phyloP scores from a whole-genome alignment of 1,140 invertebrate species.

The Pogonognathellus flavescens region DNA sequence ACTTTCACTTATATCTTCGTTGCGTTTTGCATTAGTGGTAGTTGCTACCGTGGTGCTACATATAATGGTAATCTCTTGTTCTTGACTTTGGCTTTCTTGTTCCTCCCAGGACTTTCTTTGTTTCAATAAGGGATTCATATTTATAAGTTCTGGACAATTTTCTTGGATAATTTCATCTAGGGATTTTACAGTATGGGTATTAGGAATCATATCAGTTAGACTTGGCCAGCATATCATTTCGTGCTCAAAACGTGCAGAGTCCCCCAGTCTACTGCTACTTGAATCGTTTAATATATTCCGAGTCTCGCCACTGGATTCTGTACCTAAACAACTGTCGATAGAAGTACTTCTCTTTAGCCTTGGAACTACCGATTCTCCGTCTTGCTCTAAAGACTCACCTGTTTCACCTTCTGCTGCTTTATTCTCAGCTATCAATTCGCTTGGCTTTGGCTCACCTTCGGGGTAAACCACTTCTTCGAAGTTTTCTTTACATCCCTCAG shows the following conservation, averaged over 20 bases:
- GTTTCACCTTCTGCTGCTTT: not conserved
- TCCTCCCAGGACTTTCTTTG: not conserved
- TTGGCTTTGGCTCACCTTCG: not conserved
- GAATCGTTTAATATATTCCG: slow-evolving; percentile 50
- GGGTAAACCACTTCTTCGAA: not conserved
- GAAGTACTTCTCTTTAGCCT: slow-evolving; percentile 48
- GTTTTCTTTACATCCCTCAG: not conserved
- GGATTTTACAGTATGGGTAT: slow-evolving; percentile 2
- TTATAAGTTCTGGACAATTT: not conserved
- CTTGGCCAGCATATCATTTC: slow-evolving; percentile 28
- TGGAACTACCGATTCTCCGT: slow-evolving; percentile 3
- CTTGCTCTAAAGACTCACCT: slow-evolving; percentile 27
- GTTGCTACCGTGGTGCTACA: not conserved
- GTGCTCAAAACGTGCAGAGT: slow-evolving; percentile 5
- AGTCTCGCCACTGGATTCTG: slow-evolving; percentile 58
- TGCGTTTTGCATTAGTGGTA: not conserved
- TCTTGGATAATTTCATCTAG: slow-evolving; percentile 40
- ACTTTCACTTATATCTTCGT: slow-evolving; percentile 6
- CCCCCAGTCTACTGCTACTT: slow-evolving; percentile 21
- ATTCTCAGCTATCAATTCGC: not conserved
- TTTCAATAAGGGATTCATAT: not conserved
- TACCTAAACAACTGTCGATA: slow-evolving; percentile 60
- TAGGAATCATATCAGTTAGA: slow-evolving; percentile 14
- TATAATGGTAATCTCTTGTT: slow-evolving; percentile 27
- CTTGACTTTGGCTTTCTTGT: slow-evolving; percentile 19